Evolutionary conservation across 1,140 invertebrate genomes (phyloP).

Genomic region (Zaprionus africanus): DNA sequence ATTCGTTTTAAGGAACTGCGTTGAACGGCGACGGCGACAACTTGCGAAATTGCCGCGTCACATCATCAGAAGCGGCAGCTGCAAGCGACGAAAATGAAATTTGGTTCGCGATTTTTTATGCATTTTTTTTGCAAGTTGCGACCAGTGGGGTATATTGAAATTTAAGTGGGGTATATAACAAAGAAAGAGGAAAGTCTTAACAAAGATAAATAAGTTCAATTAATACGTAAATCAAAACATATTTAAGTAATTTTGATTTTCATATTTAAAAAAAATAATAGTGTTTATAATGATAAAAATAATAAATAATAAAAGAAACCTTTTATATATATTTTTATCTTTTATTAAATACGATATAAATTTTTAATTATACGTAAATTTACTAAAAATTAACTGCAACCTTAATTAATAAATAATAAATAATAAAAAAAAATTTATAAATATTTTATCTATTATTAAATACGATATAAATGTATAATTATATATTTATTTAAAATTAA

Average conservation of each 20-base stretch:
- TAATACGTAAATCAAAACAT: neutral
- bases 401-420: neutral
- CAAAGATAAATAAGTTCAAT: neutral
- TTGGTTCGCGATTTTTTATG: conserved; percentile 40
- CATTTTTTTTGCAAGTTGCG: neutral
- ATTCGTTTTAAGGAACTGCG: conserved; percentile 29
- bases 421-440: neutral
- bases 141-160: conserved; percentile 11
- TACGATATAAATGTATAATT: too few species aligned
- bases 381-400: too few species aligned
- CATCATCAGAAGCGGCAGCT: conserved; percentile 30
- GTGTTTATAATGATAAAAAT: neutral
- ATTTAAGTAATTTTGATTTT: too few species aligned
- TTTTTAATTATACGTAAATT: too few species aligned
- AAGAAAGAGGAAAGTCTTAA: neutral
- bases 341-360: too few species aligned
- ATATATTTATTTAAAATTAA: too few species aligned
- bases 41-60: conserved; percentile 37
- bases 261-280: too few species aligned
- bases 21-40: conserved; percentile 22
- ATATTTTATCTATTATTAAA: too few species aligned
- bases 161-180: neutral
- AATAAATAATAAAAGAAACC: neutral
- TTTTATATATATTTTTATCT: too few species aligned
- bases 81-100: conserved; percentile 49